Evolutionary conservation across 1,140 invertebrate species (phyloP), one percentile per base, ranked within the genome.

Genomic region (Tenebrio molitor): DNA sequence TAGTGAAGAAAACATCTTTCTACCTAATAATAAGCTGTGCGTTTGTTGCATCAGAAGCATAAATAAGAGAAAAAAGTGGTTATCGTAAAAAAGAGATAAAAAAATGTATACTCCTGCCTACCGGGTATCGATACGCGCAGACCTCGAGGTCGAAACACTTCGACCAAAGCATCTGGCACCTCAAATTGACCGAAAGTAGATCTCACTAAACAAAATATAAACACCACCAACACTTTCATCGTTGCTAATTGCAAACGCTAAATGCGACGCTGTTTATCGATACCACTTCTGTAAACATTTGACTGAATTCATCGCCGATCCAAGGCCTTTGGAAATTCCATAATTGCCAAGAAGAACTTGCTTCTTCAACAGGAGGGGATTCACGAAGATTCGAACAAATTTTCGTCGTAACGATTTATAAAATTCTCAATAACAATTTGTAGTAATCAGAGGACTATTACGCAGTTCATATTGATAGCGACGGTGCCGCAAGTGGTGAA

Each of bases 121-220:
- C 90, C 86, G 79, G 81, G 80, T 23, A 84, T 84, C 1, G 81
- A 82, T 1, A 81, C 81, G 29, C 74, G 73, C n/a, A 83, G 74
- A 44, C 83, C 83, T 73, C 65, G 75, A 2, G 82, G 80, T 4
- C 25, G 34, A n/a, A 78, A 74, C 3, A 76, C 76, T 64, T 81
- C 77, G 6, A 83, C 69, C 23, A 62, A 71, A 8, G 80, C 78
- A 39, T 79, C 78, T 1, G 82, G 81, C 1, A 83, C 76, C n/a
- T 84, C 81, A 76, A 88, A 90, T 46, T 76, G 63, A 6, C 7
- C 50, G 5, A 29, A 25, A 58, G 10, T 29, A 14, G 10, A 29
- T 10, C n/a, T 14, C 5, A 58, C 4, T 12, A 58, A 58, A n/a
- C 8, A 14, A 14, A 58, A 29, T 12, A 58, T 12, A 16, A 15